Percentiles rank a stretch among this genome's conserved stretches.
These are phyloP conservation scores for Spodoptera picta DNA, from an alignment of 2,888 invertebrate species.

Conservation along the genomic window DNA sequence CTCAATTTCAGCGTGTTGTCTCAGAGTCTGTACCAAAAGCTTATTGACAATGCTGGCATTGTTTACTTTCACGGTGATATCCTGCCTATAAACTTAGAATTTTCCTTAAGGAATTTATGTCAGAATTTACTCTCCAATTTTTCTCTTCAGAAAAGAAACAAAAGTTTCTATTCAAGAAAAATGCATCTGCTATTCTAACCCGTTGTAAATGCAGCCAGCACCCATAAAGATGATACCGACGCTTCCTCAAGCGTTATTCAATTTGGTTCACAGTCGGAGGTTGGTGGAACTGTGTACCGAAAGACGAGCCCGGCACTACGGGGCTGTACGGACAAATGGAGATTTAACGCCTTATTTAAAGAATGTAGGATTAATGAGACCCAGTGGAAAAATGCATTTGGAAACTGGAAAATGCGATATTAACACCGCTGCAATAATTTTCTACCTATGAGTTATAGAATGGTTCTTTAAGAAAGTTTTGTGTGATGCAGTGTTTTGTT, in stretches of 20 bases:
- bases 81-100: too few relatives aligned
- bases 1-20: too few relatives aligned
- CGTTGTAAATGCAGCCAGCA: conserved; percentile 43
- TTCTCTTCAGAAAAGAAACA: too few relatives aligned
- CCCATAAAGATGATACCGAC: conserved; percentile 64
- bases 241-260: conserved; percentile 68
- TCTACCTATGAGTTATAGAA: too few relatives aligned
- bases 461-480: too few relatives aligned
- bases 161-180: background rate
- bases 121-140: too few relatives aligned
- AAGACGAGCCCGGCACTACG: conserved; percentile 27
- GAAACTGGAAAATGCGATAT: background rate
- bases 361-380: conserved; percentile 35
- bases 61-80: too few relatives aligned
- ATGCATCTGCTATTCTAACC: background rate
- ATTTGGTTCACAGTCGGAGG: conserved; percentile 60
- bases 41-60: too few relatives aligned
- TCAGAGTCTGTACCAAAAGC: too few relatives aligned
- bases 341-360: conserved; percentile 50
- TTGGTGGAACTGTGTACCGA: conserved; percentile 37
- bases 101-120: too few relatives aligned
- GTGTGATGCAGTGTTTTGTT: too few relatives aligned
- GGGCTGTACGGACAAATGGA: conserved; percentile 43
- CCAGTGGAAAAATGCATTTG: conserved; percentile 4
- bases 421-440: too few relatives aligned